Base-by-base conservation (phyloP, 1,140 invertebrate genomes). In the Achatina immaculata region DNA sequence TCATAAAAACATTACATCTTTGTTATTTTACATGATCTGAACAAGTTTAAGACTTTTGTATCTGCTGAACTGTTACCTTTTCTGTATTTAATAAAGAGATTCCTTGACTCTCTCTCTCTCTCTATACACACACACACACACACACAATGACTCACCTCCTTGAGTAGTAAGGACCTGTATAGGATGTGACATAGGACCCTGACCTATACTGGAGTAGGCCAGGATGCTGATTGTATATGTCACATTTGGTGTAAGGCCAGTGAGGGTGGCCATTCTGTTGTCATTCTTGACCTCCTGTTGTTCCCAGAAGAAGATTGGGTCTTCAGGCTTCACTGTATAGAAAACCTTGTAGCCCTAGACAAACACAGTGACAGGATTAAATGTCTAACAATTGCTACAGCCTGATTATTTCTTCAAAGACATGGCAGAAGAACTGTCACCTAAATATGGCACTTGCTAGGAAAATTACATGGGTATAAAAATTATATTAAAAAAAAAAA, bases 121-220 rank as follows among this genome's bases (percentile, higher is more conserved):
- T n/a, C n/a, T n/a, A n/a, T n/a, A n/a, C n/a, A n/a, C n/a, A n/a
- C n/a, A n/a, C n/a, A n/a, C n/a, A n/a, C n/a, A n/a, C n/a, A n/a
- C n/a, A n/a, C n/a, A n/a, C n/a, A n/a, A n/a, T n/a, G n/a, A 84
- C 86, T 88, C 92, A 94, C 93, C 93, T 95, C 96, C 97, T 94
- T 97, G 96, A 88, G 97, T 96, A 16, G 97, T 98, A 93, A 98
- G 98, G 83, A 99, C 96, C 92, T 97, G 96, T 21, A 98, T 95
- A 21, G 96, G 96, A 0, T 95, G 93, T 81, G 97, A 98, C 80
- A 98, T 93, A n/a, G 92, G 92, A 1, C 91, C 90, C 48, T 88
- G 86, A 11, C 92, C 92, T 71, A 89, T 86, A 43, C 85, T 85
- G 65, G 91, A 92, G 48, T 84, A 89, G 31, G 91, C 91, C 75